Conservation (phyloP, 2,888 invertebrate species). For the Cantharis lateralis region DNA sequence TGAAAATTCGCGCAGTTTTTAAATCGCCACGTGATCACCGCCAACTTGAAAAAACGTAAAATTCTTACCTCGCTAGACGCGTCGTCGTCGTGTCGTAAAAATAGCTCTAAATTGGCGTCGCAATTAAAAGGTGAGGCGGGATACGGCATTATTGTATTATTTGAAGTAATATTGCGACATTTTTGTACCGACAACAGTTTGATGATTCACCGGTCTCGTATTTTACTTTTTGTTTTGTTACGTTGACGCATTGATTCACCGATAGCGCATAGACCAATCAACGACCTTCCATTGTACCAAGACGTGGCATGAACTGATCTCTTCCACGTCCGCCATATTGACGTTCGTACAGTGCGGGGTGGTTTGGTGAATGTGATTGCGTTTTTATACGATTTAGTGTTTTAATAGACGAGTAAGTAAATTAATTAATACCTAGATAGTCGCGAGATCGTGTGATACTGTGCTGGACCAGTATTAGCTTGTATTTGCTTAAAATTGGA, state of each 20-base stretch:
- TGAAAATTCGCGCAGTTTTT: conserved; percentile 33
- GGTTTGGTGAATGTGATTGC: conserved; percentile 72
- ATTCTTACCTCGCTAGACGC: background rate
- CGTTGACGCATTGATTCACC: background rate
- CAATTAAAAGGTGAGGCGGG: conserved; percentile 50
- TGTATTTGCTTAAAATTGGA: background rate
- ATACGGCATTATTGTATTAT: conserved; percentile 45
- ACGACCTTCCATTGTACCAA: conserved; percentile 56
- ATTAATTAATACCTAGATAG: conserved; percentile 12
- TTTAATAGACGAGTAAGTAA: conserved; percentile 58
- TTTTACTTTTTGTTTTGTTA: background rate
- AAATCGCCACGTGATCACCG: background rate
- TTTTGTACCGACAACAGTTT: background rate
- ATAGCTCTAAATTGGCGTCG: background rate
- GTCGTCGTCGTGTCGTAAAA: background rate
- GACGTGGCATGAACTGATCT: conserved; percentile 81
- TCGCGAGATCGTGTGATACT: background rate
- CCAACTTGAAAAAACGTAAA: background rate
- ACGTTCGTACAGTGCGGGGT: conserved; percentile 74
- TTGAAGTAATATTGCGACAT: background rate
- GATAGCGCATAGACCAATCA: conserved; percentile 41
- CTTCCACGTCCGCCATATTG: conserved; percentile 85
- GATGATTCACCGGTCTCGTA: background rate
- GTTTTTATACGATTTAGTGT: conserved; percentile 63
- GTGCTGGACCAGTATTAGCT: background rate